Evolutionary conservation across 2,888 invertebrate genomes (phyloP), one percentile per base, ranked within the genome.

Genomic region (Apodemia hepburni): DNA sequence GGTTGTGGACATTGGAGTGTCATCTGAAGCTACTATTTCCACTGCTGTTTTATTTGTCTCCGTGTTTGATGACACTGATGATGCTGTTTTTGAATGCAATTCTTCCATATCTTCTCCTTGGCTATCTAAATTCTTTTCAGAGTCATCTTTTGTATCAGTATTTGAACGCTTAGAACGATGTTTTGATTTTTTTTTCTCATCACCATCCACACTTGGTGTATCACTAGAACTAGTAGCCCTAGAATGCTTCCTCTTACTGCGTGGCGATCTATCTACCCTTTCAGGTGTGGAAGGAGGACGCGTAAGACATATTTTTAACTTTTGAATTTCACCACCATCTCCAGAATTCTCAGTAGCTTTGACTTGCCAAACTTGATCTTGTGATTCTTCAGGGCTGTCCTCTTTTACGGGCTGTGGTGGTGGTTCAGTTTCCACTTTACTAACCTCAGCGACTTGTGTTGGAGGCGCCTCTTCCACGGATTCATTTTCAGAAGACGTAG

Each of bases 231-330:
- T 91, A 9, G 89, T 85, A 12, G 92, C 89, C 47, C 90, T 82
- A 4, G 88, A 85, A 73, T 86, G 87, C 78, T 93, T 93, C 71
- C 91, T 86, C 69, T 87, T 89, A 68, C 92, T 88, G 12, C 92
- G 84, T 35, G 92, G 92, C 8, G 92, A 92, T 68, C 90, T 87
- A 65, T 92, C 92, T 1, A 76, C 82, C 69, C 91, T 79, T 73
- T 93, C 93, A 1, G 93, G 92, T 11, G 93, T 92, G 12, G 91
- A 87, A 0, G 92, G 85, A 1, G 93, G 93, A 33, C 94, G 91
- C 63, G 93, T 93, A 68, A 94, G 80, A 73, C 93, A 94, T 70
- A 94, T 90, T 77, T 94, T 94, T 35, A 94, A 75, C 77, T 94
- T 94, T 71, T 94, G 92, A 72, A 94, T 94, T 76, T 94, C 94